phyloP scores from a whole-genome alignment of 2,888 invertebrate species.

The Yponomeuta malinellus region DNA sequence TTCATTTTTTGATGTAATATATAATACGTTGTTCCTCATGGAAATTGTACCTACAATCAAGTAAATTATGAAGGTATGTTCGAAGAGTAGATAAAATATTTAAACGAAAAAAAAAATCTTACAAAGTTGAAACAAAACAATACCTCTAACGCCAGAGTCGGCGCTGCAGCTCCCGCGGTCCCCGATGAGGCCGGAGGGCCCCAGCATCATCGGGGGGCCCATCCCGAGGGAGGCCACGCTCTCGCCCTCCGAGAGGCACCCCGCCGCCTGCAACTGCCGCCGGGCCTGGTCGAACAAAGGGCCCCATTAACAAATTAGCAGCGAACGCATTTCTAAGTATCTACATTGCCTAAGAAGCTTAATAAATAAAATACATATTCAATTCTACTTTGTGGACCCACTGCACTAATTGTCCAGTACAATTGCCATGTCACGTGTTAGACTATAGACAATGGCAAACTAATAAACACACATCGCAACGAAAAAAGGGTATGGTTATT shows the following conservation, averaged over 20 bases:
- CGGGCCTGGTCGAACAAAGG: slow-evolving; percentile 70
- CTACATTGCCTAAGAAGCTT: no score
- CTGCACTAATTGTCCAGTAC: no score
- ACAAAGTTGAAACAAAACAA: slow-evolving; percentile 14
- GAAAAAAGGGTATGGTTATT: no score
- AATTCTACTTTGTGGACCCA: no score
- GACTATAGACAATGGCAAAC: no score
- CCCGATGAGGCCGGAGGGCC: slow-evolving; percentile 66
- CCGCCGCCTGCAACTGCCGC: slow-evolving; percentile 83
- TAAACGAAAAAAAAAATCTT: not conserved
- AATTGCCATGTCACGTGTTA: no score
- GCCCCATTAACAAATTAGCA: not conserved
- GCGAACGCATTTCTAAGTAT: no score
- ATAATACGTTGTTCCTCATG: no score
- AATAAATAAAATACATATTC: no score
- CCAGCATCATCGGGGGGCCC: slow-evolving; percentile 79
- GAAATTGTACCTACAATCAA: no score
- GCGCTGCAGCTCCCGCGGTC: slow-evolving; percentile 91
- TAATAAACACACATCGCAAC: no score
- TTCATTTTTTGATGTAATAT: no score
- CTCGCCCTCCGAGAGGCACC: slow-evolving; percentile 90
- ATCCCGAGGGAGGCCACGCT: slow-evolving; percentile 83
- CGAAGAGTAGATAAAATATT: not conserved
- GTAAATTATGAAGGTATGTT: not conserved
- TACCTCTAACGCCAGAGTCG: slow-evolving; percentile 88